These are phyloP conservation scores for Drosophila mercatorum DNA, from an alignment of 2,888 invertebrate genomes.

Conservation along the genomic window DNA sequence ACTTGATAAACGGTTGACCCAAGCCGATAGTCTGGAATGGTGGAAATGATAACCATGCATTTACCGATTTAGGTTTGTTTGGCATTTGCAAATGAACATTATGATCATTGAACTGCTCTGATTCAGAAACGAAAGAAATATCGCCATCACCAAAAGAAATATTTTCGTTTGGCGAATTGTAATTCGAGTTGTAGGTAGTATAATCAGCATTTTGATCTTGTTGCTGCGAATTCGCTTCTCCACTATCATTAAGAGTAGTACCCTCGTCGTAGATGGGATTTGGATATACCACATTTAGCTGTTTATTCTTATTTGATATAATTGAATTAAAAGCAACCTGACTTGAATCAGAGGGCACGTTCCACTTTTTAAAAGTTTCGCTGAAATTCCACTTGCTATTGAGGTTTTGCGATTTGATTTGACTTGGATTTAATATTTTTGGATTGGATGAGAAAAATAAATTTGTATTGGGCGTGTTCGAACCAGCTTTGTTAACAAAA, in stretches of 20 bases:
- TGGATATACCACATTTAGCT: background rate
- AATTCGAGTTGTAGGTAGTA: conserved; percentile 27
- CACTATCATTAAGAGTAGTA: background rate
- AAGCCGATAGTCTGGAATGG: background rate
- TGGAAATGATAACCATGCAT: conserved; percentile 5
- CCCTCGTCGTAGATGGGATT: background rate
- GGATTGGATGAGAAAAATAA: background rate
- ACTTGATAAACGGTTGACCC: conserved; percentile 32
- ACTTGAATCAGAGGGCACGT: conserved; percentile 7
- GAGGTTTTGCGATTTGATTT: too few relatives aligned
- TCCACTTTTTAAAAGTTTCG: conserved; percentile 5
- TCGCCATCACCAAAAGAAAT: background rate
- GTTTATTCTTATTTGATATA: background rate
- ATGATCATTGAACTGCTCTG: background rate
- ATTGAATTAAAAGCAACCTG: conserved; percentile 8
- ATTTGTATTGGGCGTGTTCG: conserved; percentile 1
- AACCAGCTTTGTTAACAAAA: background rate
- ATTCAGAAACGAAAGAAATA: background rate
- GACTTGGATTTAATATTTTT: background rate
- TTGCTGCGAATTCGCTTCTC: background rate
- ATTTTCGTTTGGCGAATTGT: conserved; percentile 7
- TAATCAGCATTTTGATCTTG: conserved; percentile 43
- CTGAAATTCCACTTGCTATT: background rate
- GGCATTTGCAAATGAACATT: background rate
- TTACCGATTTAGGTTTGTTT: background rate